phyloP scores from a whole-genome alignment of 2,888 invertebrate species.

The Embidobia sp. region DNA sequence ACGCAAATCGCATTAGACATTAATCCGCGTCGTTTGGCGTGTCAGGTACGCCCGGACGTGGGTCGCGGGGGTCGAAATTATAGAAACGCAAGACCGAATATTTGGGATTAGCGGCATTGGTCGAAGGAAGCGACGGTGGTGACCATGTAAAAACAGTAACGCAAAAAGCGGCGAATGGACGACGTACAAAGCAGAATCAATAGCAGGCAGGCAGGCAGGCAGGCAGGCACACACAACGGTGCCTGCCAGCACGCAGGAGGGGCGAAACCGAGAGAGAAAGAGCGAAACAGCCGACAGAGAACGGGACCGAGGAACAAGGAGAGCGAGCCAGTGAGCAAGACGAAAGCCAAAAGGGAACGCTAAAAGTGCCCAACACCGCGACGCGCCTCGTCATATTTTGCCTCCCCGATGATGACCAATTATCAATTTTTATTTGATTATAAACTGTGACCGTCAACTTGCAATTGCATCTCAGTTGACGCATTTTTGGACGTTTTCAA shows the following conservation, averaged over 20 bases:
- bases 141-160: slow-evolving; percentile 65
- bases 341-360: slow-evolving; percentile 42
- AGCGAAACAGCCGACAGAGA: slow-evolving; percentile 36
- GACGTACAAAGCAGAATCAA: slow-evolving; percentile 78
- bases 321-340: slow-evolving; percentile 30
- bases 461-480: no score
- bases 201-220: slow-evolving; percentile 78
- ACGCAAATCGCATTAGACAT: slow-evolving; percentile 3
- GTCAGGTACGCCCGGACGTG: slow-evolving; percentile 4
- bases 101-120: slow-evolving; percentile 55
- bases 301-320: slow-evolving; percentile 51
- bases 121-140: slow-evolving; percentile 58
- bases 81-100: slow-evolving; percentile 47
- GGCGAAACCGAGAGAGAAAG: slow-evolving; percentile 64
- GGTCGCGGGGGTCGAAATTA: slow-evolving; percentile 43
- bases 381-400: slow-evolving; percentile 39
- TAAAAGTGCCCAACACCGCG: slow-evolving; percentile 47
- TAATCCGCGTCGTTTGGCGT: slow-evolving; percentile 34
- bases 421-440: no score
- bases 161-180: slow-evolving; percentile 64
- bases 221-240: slow-evolving; percentile 76
- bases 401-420: slow-evolving; percentile 4
- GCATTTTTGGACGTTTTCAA: background rate
- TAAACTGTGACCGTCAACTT: no score
- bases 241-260: slow-evolving; percentile 68